These are phyloP conservation scores for Hipparchia semele DNA, from an alignment of 2,888 invertebrate species.

Conservation along the genomic window DNA sequence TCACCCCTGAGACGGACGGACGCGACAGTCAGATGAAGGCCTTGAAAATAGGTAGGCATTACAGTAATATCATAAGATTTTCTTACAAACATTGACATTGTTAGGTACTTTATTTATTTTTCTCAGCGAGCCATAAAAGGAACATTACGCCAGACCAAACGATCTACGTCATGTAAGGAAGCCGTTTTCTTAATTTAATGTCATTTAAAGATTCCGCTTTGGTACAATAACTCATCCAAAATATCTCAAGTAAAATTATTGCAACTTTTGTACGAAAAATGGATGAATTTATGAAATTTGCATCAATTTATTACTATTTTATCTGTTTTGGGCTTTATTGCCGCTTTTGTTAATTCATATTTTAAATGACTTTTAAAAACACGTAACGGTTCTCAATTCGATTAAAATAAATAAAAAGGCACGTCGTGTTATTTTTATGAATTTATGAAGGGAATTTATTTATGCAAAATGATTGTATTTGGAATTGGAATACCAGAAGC, in stretches of 20 bases:
- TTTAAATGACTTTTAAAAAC: slow-evolving; percentile 9
- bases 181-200: slow-evolving; percentile 2
- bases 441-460: slow-evolving; percentile 8
- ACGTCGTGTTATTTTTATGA: slow-evolving; percentile 9
- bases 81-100: background rate
- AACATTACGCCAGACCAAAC: background rate
- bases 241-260: background rate
- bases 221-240: background rate
- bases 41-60: no score
- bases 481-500: no score
- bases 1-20: no score
- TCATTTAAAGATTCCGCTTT: background rate
- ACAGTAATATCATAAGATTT: no score
- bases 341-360: background rate
- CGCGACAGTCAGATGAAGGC: no score
- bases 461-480: background rate
- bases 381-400: slow-evolving; percentile 3
- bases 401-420: slow-evolving; percentile 17
- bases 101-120: background rate
- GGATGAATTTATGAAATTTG: background rate
- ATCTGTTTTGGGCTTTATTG: background rate
- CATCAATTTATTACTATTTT: background rate
- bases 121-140: background rate
- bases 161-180: slow-evolving; percentile 1
- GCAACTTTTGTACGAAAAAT: background rate